Conservation (phyloP, 2,888 invertebrate species). For the Dilophus febrilis region DNA sequence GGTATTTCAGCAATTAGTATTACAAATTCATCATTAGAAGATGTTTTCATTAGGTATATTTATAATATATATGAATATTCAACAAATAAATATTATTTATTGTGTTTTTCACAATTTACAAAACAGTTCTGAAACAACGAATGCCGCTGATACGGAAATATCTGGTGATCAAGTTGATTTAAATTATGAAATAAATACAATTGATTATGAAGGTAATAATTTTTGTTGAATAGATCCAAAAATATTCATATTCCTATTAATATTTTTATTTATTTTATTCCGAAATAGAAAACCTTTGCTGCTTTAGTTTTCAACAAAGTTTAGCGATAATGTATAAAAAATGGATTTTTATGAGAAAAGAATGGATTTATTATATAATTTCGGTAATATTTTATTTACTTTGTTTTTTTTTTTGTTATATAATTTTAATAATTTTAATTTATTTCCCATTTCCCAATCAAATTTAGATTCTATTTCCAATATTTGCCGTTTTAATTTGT, state of each 20-base stretch:
- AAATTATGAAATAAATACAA: not conserved
- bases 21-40: slow-evolving; percentile 79
- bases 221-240: too few relatives aligned
- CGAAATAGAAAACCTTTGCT: too few relatives aligned
- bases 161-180: not conserved
- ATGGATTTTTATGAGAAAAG: slow-evolving; percentile 18
- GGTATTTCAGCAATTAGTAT: slow-evolving; percentile 63
- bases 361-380: slow-evolving; percentile 15
- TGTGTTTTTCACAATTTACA: not conserved
- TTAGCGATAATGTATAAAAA: slow-evolving; percentile 27
- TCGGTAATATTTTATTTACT: not conserved
- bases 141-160: not conserved
- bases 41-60: slow-evolving; percentile 65
- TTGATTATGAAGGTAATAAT: too few relatives aligned
- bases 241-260: too few relatives aligned
- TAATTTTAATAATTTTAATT: not conserved
- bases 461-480: slow-evolving; percentile 18
- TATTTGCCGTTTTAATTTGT: slow-evolving; percentile 16
- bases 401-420: not conserved
- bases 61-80: not conserved
- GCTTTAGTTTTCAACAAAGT: slow-evolving; percentile 15
- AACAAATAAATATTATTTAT: not conserved
- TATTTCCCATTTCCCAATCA: too few relatives aligned
- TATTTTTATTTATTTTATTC: too few relatives aligned
- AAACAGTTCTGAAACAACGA: not conserved